Evolutionary conservation across 2,797 vertebrate genomes (phyloP), one percentile per base, ranked within the genome.

Genomic region (Tadarida brasiliensis): DNA sequence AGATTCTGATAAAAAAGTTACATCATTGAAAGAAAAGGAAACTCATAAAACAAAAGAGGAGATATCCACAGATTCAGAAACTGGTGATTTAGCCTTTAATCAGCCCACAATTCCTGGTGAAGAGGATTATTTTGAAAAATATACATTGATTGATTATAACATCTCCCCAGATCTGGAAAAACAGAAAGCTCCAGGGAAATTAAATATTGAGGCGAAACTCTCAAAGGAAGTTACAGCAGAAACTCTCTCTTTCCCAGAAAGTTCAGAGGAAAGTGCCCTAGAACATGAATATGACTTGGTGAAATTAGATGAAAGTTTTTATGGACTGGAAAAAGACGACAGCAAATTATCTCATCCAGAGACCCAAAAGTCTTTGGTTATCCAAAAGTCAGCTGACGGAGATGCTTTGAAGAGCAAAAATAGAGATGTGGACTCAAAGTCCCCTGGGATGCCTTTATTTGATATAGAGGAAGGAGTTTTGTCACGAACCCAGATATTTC

Each of bases 91-190:
- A 61, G 28, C 33, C 16, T 57, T 97, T 85, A 96, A 95, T 82
- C 87, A 91, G 96, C 96, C 94, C 98, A 97, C 97, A 98, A 98
- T 54, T 97, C 83, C 93, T 2, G 76, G 90, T 5, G 99, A 99
- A 94, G 98, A 99, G 87, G 99, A 99, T 98, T 99, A 99, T 98
- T 99, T 99, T 98, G 99, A 99, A 98, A 99, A 99, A 97, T 99
- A 99, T 87, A 99, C 99, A 15, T 98, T 99, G 96, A 97, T 99
- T 96, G 99, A 99, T 98, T 98, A 98, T 92, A 99, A 98, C 77
- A 98, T 98, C 61, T 97, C 98, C 67, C 93, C 87, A 92, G 98
- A 99, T 39, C 96, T 94, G 97, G 95, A 97, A 86, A 98, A 96
- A 98, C 98, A 95, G 92, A 98, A 90, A 93, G 16, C 24, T 33